Percentiles rank a stretch among this genome's conserved stretches.
phyloP scores from a whole-genome alignment of 2,113 vertebrate genomes.

The Elephas maximus region DNA sequence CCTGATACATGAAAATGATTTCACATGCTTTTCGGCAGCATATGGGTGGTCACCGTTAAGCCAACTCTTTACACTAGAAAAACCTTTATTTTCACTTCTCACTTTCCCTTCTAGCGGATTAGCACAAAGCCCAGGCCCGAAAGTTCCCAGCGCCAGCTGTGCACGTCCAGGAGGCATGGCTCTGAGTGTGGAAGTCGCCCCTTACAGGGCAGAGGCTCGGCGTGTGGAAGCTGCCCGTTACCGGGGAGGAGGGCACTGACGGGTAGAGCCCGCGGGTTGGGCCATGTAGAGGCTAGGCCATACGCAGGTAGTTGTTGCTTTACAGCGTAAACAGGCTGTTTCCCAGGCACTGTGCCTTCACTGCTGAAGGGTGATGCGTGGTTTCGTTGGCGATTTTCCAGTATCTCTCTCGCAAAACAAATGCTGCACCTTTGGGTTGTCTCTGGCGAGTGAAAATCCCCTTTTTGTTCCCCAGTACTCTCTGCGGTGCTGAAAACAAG shows the following conservation, averaged over 20 bases:
- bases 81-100: slow-evolving; percentile 35
- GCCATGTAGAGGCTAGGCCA: background rate
- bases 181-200: background rate
- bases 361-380: background rate
- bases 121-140: background rate
- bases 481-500: slow-evolving; percentile 86
- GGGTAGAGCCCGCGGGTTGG: fast-evolving
- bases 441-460: slow-evolving; percentile 97
- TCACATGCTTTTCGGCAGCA: background rate
- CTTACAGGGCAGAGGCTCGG: background rate
- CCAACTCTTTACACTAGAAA: background rate
- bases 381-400: slow-evolving; percentile 96
- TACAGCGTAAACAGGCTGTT: background rate
- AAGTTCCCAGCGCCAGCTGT: no score
- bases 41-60: background rate
- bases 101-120: background rate
- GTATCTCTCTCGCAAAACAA: slow-evolving; percentile 95
- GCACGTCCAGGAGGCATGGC: background rate
- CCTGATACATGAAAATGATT: background rate
- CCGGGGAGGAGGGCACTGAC: background rate
- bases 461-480: slow-evolving; percentile 96
- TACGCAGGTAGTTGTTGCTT: background rate
- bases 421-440: slow-evolving; percentile 95
- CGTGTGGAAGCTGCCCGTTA: background rate
- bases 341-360: background rate